A percentile compares a stretch with the other conserved stretches of the same genome.
Evolutionary conservation across 2,113 vertebrate species (phyloP).

Genomic region (Trachemys scripta): DNA sequence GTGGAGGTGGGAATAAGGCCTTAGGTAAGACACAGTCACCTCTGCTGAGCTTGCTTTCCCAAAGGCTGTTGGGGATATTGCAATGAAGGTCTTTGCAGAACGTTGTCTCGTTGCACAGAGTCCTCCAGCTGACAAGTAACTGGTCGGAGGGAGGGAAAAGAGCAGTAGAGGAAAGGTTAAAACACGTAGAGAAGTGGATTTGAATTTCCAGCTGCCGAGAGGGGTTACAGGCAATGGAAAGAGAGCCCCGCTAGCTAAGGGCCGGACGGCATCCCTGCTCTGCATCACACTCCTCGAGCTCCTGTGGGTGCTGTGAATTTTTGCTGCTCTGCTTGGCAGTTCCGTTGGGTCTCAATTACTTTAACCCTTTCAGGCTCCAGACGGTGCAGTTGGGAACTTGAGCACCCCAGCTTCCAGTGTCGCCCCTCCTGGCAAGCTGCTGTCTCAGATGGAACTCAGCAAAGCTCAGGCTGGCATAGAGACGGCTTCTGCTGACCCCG

Average conservation of each 20-base stretch:
- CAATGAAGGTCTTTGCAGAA: fast-evolving
- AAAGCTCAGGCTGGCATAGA: slow-evolving; percentile 50
- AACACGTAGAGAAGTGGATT: not conserved
- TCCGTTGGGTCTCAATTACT: slow-evolving; percentile 36
- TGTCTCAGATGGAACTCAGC: slow-evolving; percentile 60
- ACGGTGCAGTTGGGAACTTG: slow-evolving; percentile 35
- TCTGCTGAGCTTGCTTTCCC: not conserved
- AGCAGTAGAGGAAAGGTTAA: not conserved
- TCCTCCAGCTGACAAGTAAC: fast-evolving
- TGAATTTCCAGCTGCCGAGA: not conserved
- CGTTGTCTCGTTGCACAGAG: fast-evolving
- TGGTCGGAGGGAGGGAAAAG: not conserved
- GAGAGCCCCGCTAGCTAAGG: too few species aligned
- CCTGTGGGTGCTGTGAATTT: not conserved
- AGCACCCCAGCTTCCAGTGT: slow-evolving; percentile 12
- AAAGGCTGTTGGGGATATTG: fast-evolving
- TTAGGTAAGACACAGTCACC: too few species aligned
- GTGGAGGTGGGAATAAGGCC: not conserved
- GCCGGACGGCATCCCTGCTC: too few species aligned
- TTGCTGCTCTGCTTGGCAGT: not conserved
- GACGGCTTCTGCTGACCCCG: slow-evolving; percentile 19
- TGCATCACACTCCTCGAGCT: not conserved
- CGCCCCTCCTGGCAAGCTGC: slow-evolving; percentile 51
- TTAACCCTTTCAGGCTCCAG: slow-evolving; percentile 62
- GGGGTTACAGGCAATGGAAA: fast-evolving